Evolutionary conservation across 1,140 invertebrate species (phyloP).

Genomic region (Dendroctonus ponderosae): DNA sequence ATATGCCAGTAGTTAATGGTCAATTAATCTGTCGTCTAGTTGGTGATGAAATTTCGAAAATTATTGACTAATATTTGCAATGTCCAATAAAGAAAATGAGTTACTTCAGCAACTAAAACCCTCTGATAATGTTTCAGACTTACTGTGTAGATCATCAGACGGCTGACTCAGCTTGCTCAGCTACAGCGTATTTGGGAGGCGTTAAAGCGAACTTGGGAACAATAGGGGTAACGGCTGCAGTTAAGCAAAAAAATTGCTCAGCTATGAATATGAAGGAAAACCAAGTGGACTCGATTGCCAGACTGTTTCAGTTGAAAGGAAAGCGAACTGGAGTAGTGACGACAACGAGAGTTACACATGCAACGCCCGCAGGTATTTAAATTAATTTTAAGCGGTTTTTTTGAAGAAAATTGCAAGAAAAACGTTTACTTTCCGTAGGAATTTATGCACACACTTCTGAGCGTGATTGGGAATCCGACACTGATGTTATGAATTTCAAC

Average conservation of each 20-base stretch:
- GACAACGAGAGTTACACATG: conserved; percentile 77
- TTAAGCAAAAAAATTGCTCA: conserved; percentile 42
- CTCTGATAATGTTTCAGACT: conserved; percentile 59
- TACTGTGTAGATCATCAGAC: conserved; percentile 80
- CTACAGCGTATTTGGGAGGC: conserved; percentile 80
- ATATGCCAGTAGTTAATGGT: too few species aligned
- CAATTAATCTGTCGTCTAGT: too few species aligned
- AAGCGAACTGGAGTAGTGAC: conserved; percentile 77
- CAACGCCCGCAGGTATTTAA: conserved; percentile 62
- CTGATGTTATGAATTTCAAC: conserved; percentile 54
- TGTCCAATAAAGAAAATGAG: too few species aligned
- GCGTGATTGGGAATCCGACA: conserved; percentile 76
- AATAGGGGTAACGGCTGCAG: conserved; percentile 71
- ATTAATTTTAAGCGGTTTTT: not conserved
- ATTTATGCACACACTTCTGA: conserved; percentile 77
- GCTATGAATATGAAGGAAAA: conserved; percentile 24
- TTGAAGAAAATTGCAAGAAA: not conserved
- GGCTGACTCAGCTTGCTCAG: conserved; percentile 66
- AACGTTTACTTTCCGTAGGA: conserved; percentile 47
- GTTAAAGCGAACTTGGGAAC: conserved; percentile 81
- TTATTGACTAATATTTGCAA: too few species aligned
- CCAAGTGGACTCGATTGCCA: conserved; percentile 64
- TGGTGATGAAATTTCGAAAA: too few species aligned
- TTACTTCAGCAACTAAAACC: too few species aligned
- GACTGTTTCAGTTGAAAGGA: conserved; percentile 71